phyloP scores from a whole-genome alignment of 2,113 vertebrate species.

The Ochotona princeps region DNA sequence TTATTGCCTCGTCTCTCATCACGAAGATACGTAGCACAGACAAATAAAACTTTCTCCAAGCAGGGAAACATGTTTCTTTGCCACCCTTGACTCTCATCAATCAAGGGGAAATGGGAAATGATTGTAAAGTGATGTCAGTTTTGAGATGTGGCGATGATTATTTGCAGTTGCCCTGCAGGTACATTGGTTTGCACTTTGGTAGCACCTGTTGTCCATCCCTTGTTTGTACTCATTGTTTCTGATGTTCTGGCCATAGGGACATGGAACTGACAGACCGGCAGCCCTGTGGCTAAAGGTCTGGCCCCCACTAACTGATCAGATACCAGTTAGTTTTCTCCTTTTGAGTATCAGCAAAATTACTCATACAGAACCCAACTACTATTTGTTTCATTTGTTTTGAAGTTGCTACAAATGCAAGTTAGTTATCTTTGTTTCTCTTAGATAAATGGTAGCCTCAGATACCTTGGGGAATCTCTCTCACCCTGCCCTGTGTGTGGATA shows the following conservation, averaged over 20 bases:
- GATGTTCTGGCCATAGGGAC: neutral
- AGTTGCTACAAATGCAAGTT: neutral
- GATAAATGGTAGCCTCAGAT: slow-evolving; percentile 29
- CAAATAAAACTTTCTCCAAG: slow-evolving; percentile 83
- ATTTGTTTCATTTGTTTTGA: neutral
- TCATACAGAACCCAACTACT: neutral
- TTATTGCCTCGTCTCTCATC: slow-evolving; percentile 83
- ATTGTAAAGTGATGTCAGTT: slow-evolving; percentile 81
- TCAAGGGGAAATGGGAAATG: slow-evolving; percentile 83
- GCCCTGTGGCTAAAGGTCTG: slow-evolving; percentile 70
- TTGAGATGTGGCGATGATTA: slow-evolving; percentile 80
- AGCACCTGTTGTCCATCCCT: neutral
- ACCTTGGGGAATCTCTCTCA: slow-evolving; percentile 67
- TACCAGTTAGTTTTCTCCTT: neutral
- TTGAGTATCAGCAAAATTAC: neutral
- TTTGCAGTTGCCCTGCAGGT: slow-evolving; percentile 78
- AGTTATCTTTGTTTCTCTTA: slow-evolving; percentile 29
- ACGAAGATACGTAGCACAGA: slow-evolving; percentile 84
- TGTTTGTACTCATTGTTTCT: neutral
- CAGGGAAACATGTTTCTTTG: slow-evolving; percentile 84
- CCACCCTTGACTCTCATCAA: slow-evolving; percentile 84
- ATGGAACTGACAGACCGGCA: neutral
- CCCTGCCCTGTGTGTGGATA: neutral
- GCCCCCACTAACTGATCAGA: slow-evolving; percentile 34
- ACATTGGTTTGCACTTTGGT: neutral